These are phyloP conservation scores for Eutolmus rufibarbis DNA, from an alignment of 2,888 invertebrate species.

Conservation along the genomic window DNA sequence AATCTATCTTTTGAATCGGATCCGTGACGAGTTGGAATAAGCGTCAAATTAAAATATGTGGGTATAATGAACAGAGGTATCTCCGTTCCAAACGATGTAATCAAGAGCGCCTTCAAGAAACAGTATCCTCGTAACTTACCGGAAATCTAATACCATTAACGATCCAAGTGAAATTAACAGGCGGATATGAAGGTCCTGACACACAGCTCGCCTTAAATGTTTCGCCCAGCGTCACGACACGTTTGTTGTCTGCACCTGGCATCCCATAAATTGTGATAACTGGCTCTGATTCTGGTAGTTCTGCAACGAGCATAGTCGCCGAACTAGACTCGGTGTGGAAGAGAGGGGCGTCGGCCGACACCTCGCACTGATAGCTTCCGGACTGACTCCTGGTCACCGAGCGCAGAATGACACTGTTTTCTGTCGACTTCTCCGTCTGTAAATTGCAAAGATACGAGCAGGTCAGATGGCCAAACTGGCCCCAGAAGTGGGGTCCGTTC, in stretches of 20 bases:
- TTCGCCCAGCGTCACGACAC: conserved; percentile 60
- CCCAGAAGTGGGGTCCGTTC: not conserved
- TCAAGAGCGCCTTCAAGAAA: not conserved
- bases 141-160: conserved; percentile 56
- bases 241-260: conserved; percentile 56
- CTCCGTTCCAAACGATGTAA: not conserved
- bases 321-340: conserved; percentile 63
- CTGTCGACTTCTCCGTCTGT: conserved; percentile 61
- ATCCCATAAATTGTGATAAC: conserved; percentile 59
- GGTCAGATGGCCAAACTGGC: not conserved
- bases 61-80: not conserved
- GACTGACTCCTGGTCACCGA: conserved; percentile 61
- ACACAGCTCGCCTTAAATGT: conserved; percentile 62
- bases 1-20: not conserved
- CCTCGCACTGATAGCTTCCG: conserved; percentile 64
- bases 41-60: not conserved
- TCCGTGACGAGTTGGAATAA: not conserved
- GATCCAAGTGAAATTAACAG: conserved; percentile 63
- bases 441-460: conserved; percentile 47
- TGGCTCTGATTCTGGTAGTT: conserved; percentile 61
- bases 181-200: conserved; percentile 61
- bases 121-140: conserved; percentile 43
- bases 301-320: conserved; percentile 61
- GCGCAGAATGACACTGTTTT: conserved; percentile 60
- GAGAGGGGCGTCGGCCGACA: conserved; percentile 63